Evolutionary conservation across 2,888 invertebrate genomes (phyloP).

Genomic region (Chironomus riparius): DNA sequence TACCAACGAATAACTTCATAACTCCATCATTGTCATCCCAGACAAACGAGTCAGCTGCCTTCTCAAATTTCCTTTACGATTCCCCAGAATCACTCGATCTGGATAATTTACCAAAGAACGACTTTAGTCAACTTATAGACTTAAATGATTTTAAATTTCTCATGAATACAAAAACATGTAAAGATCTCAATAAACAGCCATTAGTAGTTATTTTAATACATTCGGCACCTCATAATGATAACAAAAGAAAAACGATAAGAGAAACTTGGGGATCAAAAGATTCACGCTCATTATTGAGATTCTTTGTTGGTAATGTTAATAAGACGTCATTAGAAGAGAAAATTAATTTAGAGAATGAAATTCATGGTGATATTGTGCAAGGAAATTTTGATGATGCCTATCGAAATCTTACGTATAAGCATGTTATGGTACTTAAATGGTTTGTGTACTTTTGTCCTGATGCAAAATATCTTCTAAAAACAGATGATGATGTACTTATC

Average conservation of each 20-base stretch:
- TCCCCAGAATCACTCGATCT: background rate
- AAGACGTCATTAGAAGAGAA: constrained; percentile 37
- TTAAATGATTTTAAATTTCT: constrained; percentile 53
- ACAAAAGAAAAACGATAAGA: constrained; percentile 56
- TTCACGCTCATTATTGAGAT: constrained; percentile 51
- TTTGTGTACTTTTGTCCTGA: constrained; percentile 57
- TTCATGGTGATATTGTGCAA: constrained; percentile 61
- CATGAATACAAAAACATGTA: constrained; percentile 50
- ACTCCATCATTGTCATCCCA: constrained; percentile 25
- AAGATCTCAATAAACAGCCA: constrained; percentile 38
- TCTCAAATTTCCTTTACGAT: background rate
- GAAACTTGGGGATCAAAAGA: constrained; percentile 60
- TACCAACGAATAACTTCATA: constrained; percentile 32
- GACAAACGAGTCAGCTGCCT: background rate
- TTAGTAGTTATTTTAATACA: constrained; percentile 57
- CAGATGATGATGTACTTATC: constrained; percentile 70
- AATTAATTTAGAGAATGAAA: constrained; percentile 47
- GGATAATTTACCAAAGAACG: constrained; percentile 32
- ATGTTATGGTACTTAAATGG: constrained; percentile 75
- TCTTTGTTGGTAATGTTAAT: constrained; percentile 53
- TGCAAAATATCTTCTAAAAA: constrained; percentile 60
- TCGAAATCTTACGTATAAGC: constrained; percentile 75
- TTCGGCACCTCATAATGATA: constrained; percentile 57
- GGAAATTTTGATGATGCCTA: constrained; percentile 70
- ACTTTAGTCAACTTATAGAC: constrained; percentile 46